Evolutionary conservation across 1,140 invertebrate genomes (phyloP).

Genomic region (Ephestia elutella): DNA sequence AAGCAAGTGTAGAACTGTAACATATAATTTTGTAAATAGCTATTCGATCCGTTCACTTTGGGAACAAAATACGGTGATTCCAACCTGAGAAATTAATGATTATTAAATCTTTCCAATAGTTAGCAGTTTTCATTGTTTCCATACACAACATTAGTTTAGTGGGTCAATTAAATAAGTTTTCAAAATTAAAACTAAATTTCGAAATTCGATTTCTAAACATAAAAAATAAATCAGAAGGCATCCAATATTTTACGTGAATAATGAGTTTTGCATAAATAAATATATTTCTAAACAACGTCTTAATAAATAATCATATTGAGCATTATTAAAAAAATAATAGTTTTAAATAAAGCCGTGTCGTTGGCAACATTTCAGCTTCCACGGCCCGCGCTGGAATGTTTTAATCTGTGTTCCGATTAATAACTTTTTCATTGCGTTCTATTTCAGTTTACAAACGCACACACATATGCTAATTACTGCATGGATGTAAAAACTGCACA

Average conservation of each 20-base stretch:
- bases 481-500: slow-evolving; percentile 61
- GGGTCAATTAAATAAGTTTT: too few relatives aligned
- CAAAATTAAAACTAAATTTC: too few relatives aligned
- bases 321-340: too few relatives aligned
- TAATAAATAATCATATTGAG: too few relatives aligned
- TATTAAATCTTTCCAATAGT: slow-evolving; percentile 18
- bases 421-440: slow-evolving; percentile 19
- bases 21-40: slow-evolving; percentile 68
- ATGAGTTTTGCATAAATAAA: too few relatives aligned
- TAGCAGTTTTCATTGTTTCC: slow-evolving; percentile 6
- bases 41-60: slow-evolving; percentile 65
- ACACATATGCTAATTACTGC: slow-evolving; percentile 53
- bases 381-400: not conserved
- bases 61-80: slow-evolving; percentile 45
- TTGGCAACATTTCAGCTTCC: not conserved
- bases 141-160: not conserved
- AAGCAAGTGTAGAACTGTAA: slow-evolving; percentile 55
- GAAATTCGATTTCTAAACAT: too few relatives aligned
- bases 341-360: too few relatives aligned
- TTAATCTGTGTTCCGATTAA: slow-evolving; percentile 10
- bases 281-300: too few relatives aligned
- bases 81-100: slow-evolving; percentile 19
- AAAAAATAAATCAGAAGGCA: too few relatives aligned
- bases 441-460: slow-evolving; percentile 32
- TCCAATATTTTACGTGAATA: too few relatives aligned